Evolutionary conservation across 2,888 invertebrate species (phyloP).

Genomic region (Patella ulyssiponensis): DNA sequence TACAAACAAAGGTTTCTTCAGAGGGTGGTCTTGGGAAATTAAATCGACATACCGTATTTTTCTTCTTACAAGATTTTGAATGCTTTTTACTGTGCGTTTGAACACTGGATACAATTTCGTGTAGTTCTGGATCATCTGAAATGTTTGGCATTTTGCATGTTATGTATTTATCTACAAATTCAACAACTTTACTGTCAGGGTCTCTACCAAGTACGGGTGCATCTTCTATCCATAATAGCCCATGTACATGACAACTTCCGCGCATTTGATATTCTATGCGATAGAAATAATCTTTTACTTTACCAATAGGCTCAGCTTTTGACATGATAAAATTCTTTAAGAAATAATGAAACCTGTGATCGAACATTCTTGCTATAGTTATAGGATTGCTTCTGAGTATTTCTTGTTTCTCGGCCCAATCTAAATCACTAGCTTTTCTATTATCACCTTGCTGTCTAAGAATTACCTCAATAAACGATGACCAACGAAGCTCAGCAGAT

Average conservation of each 20-base stretch:
- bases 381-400: constrained; percentile 40
- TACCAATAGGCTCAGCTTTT: constrained; percentile 37
- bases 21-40: constrained; percentile 23
- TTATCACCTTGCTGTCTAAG: constrained; percentile 16
- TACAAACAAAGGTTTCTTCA: neutral
- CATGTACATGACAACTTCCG: constrained; percentile 47
- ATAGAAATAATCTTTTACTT: constrained; percentile 42
- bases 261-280: constrained; percentile 46
- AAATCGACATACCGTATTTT: constrained; percentile 31
- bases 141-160: constrained; percentile 29
- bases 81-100: constrained; percentile 34
- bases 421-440: constrained; percentile 16
- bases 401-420: constrained; percentile 21
- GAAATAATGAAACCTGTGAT: constrained; percentile 40
- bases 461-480: constrained; percentile 11
- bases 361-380: constrained; percentile 47
- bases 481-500: constrained; percentile 38
- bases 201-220: constrained; percentile 38
- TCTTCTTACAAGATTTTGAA: constrained; percentile 32
- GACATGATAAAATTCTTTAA: constrained; percentile 26
- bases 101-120: constrained; percentile 19
- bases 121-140: constrained; percentile 21
- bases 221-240: constrained; percentile 42
- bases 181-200: constrained; percentile 29
- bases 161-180: constrained; percentile 34